Conservation (phyloP, 2,888 invertebrate genomes). For the Agrochola litura region DNA sequence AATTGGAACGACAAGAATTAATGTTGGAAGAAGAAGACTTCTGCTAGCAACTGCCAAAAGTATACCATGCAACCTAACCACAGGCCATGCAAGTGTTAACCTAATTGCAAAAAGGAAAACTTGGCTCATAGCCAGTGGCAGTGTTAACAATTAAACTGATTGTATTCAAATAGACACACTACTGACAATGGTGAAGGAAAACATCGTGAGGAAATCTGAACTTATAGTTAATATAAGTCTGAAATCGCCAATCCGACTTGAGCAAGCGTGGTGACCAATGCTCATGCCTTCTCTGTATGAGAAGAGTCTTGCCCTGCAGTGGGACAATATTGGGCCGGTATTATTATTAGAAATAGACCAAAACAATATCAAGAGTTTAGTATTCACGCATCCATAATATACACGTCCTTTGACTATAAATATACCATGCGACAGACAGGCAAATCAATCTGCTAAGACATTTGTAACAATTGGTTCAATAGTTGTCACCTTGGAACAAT, state of each 20-base stretch:
- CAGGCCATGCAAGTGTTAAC: constrained; percentile 3
- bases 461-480: constrained; percentile 44
- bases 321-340: not conserved
- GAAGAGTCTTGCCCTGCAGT: not conserved
- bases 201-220: not conserved
- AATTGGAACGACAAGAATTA: too few relatives aligned
- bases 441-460: constrained; percentile 44
- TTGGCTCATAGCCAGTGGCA: constrained; percentile 17
- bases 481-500: constrained; percentile 38
- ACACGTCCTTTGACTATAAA: constrained; percentile 34
- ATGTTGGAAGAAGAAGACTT: too few relatives aligned
- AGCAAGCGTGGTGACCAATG: not conserved
- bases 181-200: not conserved
- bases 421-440: constrained; percentile 20
- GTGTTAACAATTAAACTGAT: constrained; percentile 30
- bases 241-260: not conserved
- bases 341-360: constrained; percentile 30
- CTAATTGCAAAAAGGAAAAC: constrained; percentile 25
- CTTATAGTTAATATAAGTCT: not conserved
- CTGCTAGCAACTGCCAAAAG: not conserved
- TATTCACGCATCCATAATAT: constrained; percentile 13
- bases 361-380: constrained; percentile 3
- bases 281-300: not conserved
- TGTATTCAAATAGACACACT: constrained; percentile 44
- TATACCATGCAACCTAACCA: not conserved